phyloP scores from a whole-genome alignment of 2,113 vertebrate genomes.

The Centropus bengalensis region DNA sequence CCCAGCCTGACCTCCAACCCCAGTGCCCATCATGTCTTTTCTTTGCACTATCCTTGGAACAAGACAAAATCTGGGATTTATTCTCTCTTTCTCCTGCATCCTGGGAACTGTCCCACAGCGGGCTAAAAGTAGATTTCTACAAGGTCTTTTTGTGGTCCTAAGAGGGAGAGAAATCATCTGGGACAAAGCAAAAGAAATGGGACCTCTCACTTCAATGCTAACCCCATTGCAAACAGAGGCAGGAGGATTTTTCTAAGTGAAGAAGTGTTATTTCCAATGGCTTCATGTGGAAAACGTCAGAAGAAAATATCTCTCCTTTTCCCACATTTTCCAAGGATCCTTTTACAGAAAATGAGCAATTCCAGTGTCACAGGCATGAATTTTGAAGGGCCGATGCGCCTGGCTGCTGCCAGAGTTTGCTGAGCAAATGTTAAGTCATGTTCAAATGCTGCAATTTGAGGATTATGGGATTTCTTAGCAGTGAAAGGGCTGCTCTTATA shows the following conservation, averaged over 20 bases:
- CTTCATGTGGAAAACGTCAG: rapidly evolving
- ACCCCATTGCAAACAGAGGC: background rate
- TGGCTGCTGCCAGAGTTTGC: background rate
- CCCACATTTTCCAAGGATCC: background rate
- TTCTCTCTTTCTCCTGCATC: background rate
- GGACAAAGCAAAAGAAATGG: background rate
- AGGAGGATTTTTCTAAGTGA: background rate
- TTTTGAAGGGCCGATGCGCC: background rate
- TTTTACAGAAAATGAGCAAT: background rate
- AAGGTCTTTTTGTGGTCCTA: background rate
- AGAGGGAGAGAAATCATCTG: background rate
- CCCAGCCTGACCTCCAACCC: background rate
- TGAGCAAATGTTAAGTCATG: background rate
- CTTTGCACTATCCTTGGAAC: background rate
- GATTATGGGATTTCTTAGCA: background rate
- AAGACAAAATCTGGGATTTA: background rate
- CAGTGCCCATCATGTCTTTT: rapidly evolving
- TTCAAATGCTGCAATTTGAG: background rate
- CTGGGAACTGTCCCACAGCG: background rate
- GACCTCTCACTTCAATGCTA: background rate
- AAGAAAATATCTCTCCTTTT: background rate
- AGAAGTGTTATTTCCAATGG: rapidly evolving
- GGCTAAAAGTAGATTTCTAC: background rate
- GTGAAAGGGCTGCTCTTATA: background rate
- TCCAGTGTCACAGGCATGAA: background rate